Base-by-base conservation (phyloP, 2,113 vertebrate genomes). In the Chloroceryle aenea region DNA sequence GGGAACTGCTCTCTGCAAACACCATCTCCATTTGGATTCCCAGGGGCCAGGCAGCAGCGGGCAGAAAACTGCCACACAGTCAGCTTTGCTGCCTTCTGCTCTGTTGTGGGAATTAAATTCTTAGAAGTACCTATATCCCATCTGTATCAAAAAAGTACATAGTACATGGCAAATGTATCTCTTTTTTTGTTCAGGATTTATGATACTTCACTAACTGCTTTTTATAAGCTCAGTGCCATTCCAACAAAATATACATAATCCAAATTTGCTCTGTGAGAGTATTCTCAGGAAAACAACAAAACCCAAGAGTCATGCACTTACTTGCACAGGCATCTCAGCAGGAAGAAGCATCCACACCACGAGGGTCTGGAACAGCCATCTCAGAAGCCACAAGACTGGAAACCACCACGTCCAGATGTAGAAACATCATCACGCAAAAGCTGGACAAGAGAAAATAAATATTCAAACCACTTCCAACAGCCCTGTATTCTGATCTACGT, bases 361-460 rank as follows among this genome's bases (percentile, higher is more conserved):
- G 21, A 42, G 50, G 27, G 18, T 12, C 25, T 59, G 48, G 48
- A 62, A 59, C 9, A 32, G 12, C 12, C 12, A 22, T 38, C 32
- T 43, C 5, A 1, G 40, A 61, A 81, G 36, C 19, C 22, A 27
- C 22, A 19, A 59, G 58, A 22, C 48, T 63, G 52, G 50, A 82
- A 74, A 66, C 8, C 20, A 42, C 12, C 55, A 30, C 1, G 0
- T 43, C 12, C 36, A 55, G 22, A 23, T 0, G 0, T 3, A 72
- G 72, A 55, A 89, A 80, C 13, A 32, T 14, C 27, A 22, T 17
- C 12, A 17, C 10, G 19, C 7, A 42, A 43, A 87, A 61, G 5
- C 27, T 72, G 32, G 48, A 32, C 16, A 43, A 77, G 30, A 6
- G 8, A 81, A 81, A 55, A 55, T 32, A 72, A 79, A 34, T 11